Conservation (phyloP, 2,888 invertebrate genomes). For the Spisula subtruncata region DNA sequence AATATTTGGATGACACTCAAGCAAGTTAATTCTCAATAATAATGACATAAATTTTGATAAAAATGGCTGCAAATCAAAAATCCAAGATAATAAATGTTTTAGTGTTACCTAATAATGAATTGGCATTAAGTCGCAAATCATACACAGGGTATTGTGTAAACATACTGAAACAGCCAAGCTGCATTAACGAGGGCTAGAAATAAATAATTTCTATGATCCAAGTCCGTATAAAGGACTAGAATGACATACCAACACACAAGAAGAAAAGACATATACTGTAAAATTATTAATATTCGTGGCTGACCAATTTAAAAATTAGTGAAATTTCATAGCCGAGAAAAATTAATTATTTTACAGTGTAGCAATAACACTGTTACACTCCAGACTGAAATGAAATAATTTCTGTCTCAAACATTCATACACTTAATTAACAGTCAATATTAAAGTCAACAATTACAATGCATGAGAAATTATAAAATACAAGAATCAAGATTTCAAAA, state of each 20-base stretch:
- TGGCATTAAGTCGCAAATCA: not conserved
- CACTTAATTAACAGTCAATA: not conserved
- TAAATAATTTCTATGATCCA: not conserved
- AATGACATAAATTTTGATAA: not conserved
- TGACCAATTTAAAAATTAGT: too few relatives aligned
- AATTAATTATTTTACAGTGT: too few relatives aligned
- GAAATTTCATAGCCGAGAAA: too few relatives aligned
- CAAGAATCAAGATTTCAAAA: not conserved
- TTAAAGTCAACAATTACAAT: slow-evolving; percentile 17
- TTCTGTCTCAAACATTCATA: not conserved
- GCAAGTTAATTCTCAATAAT: not conserved
- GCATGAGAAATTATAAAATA: not conserved
- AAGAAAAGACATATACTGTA: not conserved
- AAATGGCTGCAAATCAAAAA: not conserved
- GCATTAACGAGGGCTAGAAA: not conserved
- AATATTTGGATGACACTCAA: not conserved
- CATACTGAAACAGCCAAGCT: not conserved
- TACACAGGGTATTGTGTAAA: not conserved
- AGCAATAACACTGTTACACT: not conserved
- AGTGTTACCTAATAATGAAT: not conserved
- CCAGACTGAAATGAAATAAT: not conserved
- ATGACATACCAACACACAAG: not conserved
- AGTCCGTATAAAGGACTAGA: too few relatives aligned
- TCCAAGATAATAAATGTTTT: not conserved
- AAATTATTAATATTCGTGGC: too few relatives aligned